Evolutionary conservation across 2,888 invertebrate species (phyloP).

Genomic region (Altica lythri): DNA sequence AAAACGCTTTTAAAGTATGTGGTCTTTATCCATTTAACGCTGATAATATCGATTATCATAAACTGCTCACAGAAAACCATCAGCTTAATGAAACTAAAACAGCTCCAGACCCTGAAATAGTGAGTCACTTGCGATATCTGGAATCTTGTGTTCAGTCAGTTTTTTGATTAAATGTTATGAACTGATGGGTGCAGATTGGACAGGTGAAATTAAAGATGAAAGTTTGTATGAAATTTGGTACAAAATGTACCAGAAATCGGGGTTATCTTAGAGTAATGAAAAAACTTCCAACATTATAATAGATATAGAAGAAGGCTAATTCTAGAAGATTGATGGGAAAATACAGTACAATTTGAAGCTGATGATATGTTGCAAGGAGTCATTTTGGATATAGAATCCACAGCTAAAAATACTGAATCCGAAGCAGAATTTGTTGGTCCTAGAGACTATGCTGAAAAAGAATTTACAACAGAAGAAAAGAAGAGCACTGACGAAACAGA

Average conservation of each 20-base stretch:
- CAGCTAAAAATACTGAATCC: not conserved
- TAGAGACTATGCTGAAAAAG: not conserved
- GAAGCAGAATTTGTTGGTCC: not conserved
- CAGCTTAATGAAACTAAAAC: not conserved
- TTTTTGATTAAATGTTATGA: not conserved
- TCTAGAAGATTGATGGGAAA: conserved; percentile 10
- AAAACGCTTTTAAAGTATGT: too few species aligned
- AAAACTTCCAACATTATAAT: conserved; percentile 12
- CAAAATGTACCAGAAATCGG: conserved; percentile 11
- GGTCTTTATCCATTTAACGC: conserved; percentile 9
- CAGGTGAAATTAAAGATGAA: conserved; percentile 5
- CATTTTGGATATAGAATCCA: not conserved
- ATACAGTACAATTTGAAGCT: conserved; percentile 3
- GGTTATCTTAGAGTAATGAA: conserved; percentile 2
- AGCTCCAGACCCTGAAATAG: not conserved
- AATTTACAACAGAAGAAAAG: not conserved
- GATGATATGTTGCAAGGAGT: not conserved
- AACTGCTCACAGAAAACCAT: conserved; percentile 1
- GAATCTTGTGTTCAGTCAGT: too few species aligned
- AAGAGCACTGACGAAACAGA: too few species aligned
- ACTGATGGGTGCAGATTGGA: not conserved
- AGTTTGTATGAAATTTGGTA: conserved; percentile 4
- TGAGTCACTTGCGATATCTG: too few species aligned
- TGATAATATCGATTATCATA: conserved; percentile 16
- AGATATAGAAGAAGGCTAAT: conserved; percentile 3